Conservation (phyloP, 2,797 vertebrate genomes). For the Rhyacichthys aspro region DNA sequence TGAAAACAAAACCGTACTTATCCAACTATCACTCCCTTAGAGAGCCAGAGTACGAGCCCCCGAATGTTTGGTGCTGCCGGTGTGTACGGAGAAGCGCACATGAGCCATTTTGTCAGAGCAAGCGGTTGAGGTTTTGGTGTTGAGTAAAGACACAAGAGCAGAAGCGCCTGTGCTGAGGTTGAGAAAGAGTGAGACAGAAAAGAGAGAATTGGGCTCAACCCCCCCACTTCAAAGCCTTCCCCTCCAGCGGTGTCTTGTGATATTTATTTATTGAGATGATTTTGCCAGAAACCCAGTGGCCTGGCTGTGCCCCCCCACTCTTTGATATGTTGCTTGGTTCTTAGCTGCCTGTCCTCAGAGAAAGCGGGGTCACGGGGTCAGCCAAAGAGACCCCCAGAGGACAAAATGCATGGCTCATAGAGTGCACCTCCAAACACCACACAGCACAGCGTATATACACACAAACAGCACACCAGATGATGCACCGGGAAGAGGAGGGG, state of each 20-base stretch:
- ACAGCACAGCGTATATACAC: constrained; percentile 54
- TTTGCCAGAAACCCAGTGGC: constrained; percentile 81
- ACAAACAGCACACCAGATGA: constrained; percentile 69
- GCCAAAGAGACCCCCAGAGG: constrained; percentile 70
- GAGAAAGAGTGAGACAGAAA: constrained; percentile 68
- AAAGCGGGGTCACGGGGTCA: constrained; percentile 71
- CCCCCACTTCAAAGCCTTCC: constrained; percentile 78
- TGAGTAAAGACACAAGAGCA: constrained; percentile 71
- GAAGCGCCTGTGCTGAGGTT: constrained; percentile 65
- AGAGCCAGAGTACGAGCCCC: constrained; percentile 57
- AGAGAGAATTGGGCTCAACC: constrained; percentile 74
- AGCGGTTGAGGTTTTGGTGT: constrained; percentile 67
- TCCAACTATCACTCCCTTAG: constrained; percentile 59
- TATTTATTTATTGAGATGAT: constrained; percentile 85
- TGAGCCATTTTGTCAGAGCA: constrained; percentile 76
- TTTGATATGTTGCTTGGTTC: constrained; percentile 82
- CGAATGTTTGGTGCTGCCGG: constrained; percentile 55
- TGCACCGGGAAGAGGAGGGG: constrained; percentile 37
- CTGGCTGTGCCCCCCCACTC: constrained; percentile 72
- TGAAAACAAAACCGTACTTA: constrained; percentile 56
- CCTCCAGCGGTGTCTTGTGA: constrained; percentile 80
- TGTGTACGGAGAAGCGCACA: constrained; percentile 53
- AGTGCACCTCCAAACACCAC: constrained; percentile 70
- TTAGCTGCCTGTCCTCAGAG: constrained; percentile 76
- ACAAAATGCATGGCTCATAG: constrained; percentile 67